Base-by-base conservation (phyloP, 2,888 invertebrate species). In the Itoplectis maculator region DNA sequence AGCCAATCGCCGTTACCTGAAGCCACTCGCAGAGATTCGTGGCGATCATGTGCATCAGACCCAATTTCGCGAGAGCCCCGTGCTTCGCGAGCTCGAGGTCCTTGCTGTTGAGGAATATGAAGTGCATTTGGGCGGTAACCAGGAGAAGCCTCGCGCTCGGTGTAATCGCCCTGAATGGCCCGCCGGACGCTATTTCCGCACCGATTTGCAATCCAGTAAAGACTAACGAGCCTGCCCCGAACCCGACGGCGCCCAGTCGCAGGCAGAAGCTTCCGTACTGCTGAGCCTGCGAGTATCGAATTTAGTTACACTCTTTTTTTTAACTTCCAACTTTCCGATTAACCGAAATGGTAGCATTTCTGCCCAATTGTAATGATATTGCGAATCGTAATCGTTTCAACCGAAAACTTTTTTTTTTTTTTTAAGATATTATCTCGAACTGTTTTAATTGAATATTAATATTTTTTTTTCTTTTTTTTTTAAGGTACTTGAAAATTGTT, bases 21-120 rank as follows among this genome's bases (percentile, higher is more conserved):
- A 98, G 92, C 98, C 98, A 98, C 88, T 98, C 97, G 93, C 98
- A 98, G 15, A 98, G 93, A 93, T 98, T 98, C 18, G 98, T 97
- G 0, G 98, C 98, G 69, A 98, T 95, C 96, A 98, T 96, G 91
- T 99, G 98, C 98, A 98, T 98, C 54, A 98, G 95, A 7, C 98
- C 98, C 87, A 98, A 97, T 86, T 97, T 95, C 20, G 97, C 96
- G 69, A 97, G 94, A 61, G 96, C 94, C 89, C 95, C 95, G 89
- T 95, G 95, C 61, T 94, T 94, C 20, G 95, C 95, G 87, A 96
- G 94, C 84, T 95, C 94, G 88, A 96, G 93, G 90, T 95, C 94
- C 93, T 97, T 97, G 86, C 97, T 97, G 89, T 98, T 98, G 51
- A 98, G 95, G 92, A 98, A 98, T 88, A 98, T 97, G 92, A 98